A percentile compares a stretch with the other conserved stretches of the same genome.
These are phyloP conservation scores for Acutogordius australiensis DNA, from an alignment of 2,888 invertebrate genomes.

Conservation along the genomic window DNA sequence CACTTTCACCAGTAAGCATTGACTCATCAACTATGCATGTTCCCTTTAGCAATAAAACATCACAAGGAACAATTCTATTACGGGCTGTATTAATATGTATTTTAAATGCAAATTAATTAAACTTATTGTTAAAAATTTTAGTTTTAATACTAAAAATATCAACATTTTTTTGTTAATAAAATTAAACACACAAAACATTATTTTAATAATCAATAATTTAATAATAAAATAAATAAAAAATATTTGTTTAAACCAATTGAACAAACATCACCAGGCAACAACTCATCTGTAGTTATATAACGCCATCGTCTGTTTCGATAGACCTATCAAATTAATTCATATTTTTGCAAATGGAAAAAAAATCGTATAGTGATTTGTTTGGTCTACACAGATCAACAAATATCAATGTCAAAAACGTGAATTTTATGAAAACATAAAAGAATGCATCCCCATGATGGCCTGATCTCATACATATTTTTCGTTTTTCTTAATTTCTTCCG, in stretches of 20 bases:
- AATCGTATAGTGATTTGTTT: too few relatives aligned
- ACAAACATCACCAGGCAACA: constrained; percentile 80
- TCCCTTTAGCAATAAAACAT: constrained; percentile 63
- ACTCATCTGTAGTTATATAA: constrained; percentile 47
- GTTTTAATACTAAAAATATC: too few relatives aligned
- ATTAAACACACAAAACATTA: background rate
- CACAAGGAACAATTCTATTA: constrained; percentile 64
- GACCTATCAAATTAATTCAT: constrained; percentile 30
- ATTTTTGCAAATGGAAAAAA: too few relatives aligned
- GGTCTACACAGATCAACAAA: too few relatives aligned
- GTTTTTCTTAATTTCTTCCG: too few relatives aligned
- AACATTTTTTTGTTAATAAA: too few relatives aligned
- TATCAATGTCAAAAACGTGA: too few relatives aligned
- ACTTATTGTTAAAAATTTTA: too few relatives aligned
- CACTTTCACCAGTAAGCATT: constrained; percentile 90
- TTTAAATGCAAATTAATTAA: background rate
- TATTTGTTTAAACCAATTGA: constrained; percentile 36
- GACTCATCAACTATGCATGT: constrained; percentile 95
- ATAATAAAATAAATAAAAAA: constrained; percentile 5
- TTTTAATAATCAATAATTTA: background rate
- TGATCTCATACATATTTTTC: too few relatives aligned
- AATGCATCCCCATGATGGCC: too few relatives aligned
- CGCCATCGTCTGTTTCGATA: constrained; percentile 70
- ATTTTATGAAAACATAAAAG: too few relatives aligned
- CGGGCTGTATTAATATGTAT: background rate